These are phyloP conservation scores for Chlamydotis undulata DNA, from an alignment of 2,113 vertebrate genomes.

Conservation along the genomic window DNA sequence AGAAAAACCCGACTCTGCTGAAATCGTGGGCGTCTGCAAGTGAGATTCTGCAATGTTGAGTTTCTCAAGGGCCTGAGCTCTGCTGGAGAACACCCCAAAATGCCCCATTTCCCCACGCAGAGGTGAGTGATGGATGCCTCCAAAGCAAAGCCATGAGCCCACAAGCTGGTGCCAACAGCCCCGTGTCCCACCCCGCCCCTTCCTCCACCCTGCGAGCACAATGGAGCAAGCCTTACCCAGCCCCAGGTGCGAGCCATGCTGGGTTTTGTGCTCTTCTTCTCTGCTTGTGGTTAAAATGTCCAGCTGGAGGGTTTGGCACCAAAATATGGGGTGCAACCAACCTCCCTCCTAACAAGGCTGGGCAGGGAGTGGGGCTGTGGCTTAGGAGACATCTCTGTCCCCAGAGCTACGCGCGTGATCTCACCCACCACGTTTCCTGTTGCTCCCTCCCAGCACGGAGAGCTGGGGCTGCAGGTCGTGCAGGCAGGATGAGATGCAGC, in stretches of 20 bases:
- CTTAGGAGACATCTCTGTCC: not conserved
- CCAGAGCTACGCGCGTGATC: accelerated
- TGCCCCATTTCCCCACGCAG: not conserved
- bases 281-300: not conserved
- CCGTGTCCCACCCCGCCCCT: accelerated
- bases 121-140: accelerated
- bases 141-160: not conserved
- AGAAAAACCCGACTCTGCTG: not conserved
- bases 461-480: not conserved
- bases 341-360: not conserved
- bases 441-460: accelerated
- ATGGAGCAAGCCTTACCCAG: not conserved
- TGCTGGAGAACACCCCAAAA: not conserved
- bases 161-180: not conserved
- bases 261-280: not conserved
- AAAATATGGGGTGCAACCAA: not conserved
- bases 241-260: not conserved
- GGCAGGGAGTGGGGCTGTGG: not conserved
- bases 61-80: not conserved
- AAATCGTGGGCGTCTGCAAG: not conserved
- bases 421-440: not conserved
- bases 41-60: accelerated
- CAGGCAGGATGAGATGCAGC: not conserved
- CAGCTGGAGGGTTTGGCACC: not conserved
- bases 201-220: accelerated